Conservation (phyloP, 2,797 vertebrate species). For the Sebastes miniatus region DNA sequence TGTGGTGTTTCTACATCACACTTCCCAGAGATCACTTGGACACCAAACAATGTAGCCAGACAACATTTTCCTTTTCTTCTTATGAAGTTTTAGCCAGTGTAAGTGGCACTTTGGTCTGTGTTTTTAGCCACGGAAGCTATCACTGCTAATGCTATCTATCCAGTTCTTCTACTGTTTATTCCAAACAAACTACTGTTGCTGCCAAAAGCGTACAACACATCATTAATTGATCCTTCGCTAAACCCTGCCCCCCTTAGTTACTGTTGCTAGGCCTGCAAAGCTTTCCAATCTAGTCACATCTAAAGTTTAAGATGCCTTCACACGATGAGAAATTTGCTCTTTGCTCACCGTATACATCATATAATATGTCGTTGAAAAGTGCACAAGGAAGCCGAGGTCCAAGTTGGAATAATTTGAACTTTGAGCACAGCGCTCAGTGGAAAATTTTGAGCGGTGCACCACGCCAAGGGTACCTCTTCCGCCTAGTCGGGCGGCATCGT, state of each 20-base stretch:
- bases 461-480: no score
- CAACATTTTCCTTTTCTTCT: slow-evolving; percentile 1
- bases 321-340: no score
- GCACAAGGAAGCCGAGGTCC: no score
- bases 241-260: neutral
- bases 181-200: slow-evolving; percentile 5
- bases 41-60: slow-evolving; percentile 46
- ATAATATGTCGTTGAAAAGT: no score
- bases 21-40: slow-evolving; percentile 20
- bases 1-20: slow-evolving; percentile 17
- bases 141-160: slow-evolving; percentile 12
- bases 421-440: no score
- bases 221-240: neutral
- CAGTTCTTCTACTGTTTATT: slow-evolving; percentile 4
- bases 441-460: no score
- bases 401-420: no score
- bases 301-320: neutral
- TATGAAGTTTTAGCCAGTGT: slow-evolving; percentile 1
- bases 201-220: neutral
- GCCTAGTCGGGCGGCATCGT: no score
- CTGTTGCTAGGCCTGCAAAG: slow-evolving; percentile 7
- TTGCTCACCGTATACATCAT: no score
- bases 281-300: neutral
- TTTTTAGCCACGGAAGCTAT: slow-evolving; percentile 6
- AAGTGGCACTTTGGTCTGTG: slow-evolving; percentile 11